A percentile compares a stretch with the other conserved stretches of the same genome.
Conservation (phyloP, 1,140 invertebrate species). For the Ostrea edulis region DNA sequence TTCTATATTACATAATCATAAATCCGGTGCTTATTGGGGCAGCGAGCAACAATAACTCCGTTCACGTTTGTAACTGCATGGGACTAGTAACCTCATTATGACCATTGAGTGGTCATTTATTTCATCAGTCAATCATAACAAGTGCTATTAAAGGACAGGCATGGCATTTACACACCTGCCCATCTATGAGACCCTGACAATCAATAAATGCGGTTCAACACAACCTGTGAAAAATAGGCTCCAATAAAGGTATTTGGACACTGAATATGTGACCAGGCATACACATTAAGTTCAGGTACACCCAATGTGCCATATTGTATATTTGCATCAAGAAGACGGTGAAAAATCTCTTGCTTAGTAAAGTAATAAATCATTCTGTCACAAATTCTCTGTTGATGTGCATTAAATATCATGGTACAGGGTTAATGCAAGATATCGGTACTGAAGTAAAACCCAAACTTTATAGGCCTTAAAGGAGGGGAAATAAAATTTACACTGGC, state of each 20-base stretch:
- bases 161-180: neutral
- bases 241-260: neutral
- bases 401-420: neutral
- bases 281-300: neutral
- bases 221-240: neutral
- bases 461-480: too few relatives aligned
- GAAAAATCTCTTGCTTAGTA: neutral
- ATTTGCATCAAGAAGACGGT: neutral
- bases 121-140: constrained; percentile 1
- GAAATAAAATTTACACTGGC: neutral
- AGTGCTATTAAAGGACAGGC: neutral
- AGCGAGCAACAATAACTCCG: neutral
- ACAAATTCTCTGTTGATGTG: neutral
- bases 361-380: neutral
- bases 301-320: neutral
- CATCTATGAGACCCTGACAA: neutral
- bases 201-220: constrained; percentile 10
- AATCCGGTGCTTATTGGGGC: neutral
- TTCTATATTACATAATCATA: neutral
- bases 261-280: neutral
- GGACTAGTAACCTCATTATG: neutral
- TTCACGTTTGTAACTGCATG: neutral
- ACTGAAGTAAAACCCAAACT: neutral
- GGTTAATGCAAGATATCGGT: neutral
- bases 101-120: neutral